Evolutionary conservation across 2,888 invertebrate species (phyloP).

Genomic region (Lepidochitona cinerea): DNA sequence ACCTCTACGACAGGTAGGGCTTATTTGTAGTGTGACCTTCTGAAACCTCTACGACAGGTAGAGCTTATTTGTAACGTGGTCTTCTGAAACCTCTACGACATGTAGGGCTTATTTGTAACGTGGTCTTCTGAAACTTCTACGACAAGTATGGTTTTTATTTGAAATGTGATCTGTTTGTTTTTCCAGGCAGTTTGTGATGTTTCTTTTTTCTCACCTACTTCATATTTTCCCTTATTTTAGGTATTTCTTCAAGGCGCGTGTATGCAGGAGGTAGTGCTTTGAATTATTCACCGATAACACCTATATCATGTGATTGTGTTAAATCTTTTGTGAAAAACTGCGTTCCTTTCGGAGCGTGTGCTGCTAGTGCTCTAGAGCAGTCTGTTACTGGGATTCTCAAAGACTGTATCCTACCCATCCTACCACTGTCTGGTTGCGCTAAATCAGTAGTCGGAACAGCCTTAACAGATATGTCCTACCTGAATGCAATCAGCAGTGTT

Average conservation of each 20-base stretch:
- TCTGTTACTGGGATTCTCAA: constrained; percentile 15
- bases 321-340: constrained; percentile 28
- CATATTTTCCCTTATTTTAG: background rate
- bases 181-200: too few relatives aligned
- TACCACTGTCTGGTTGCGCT: constrained; percentile 25
- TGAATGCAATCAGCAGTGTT: background rate
- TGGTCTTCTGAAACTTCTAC: too few relatives aligned
- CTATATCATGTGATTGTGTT: constrained; percentile 36
- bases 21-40: too few relatives aligned
- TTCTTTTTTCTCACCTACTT: background rate
- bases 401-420: constrained; percentile 22
- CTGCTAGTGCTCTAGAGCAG: background rate
- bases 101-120: too few relatives aligned
- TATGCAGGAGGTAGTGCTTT: constrained; percentile 22
- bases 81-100: too few relatives aligned
- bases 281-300: constrained; percentile 29
- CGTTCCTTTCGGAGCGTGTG: background rate
- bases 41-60: too few relatives aligned
- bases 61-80: too few relatives aligned
- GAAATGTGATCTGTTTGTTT: too few relatives aligned
- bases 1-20: too few relatives aligned
- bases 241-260: too few relatives aligned
- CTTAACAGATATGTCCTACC: background rate
- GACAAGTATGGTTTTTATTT: too few relatives aligned
- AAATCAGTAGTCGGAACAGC: background rate